Conservation (phyloP, 2,797 vertebrate species). For the Acanthiza pusilla region DNA sequence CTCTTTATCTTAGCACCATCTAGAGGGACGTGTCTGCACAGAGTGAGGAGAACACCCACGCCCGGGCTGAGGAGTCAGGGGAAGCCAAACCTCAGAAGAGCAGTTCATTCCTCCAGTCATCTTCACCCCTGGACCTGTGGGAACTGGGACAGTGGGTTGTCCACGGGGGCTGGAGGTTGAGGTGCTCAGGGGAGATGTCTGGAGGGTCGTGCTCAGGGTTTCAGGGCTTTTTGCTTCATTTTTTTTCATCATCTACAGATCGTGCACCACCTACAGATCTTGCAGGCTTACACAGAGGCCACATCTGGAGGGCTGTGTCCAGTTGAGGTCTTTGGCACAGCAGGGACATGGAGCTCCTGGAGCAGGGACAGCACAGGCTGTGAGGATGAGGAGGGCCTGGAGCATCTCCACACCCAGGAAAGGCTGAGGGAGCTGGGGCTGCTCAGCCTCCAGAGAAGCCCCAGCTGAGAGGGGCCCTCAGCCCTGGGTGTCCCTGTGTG, state of each 20-base stretch:
- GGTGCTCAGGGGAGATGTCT: rapidly evolving
- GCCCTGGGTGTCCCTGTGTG: background rate
- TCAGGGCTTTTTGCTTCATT: rapidly evolving
- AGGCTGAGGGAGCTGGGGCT: background rate
- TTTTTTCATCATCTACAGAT: background rate
- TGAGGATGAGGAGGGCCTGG: background rate
- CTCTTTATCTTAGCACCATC: constrained; percentile 66
- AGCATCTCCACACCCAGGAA: rapidly evolving
- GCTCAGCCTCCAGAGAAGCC: background rate
- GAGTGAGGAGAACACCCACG: rapidly evolving
- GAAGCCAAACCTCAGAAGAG: background rate
- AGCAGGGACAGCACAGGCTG: background rate
- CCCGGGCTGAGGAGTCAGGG: rapidly evolving
- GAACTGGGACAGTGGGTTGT: background rate
- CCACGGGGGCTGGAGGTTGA: rapidly evolving
- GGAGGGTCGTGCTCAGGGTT: background rate
- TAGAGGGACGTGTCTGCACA: constrained; percentile 42
- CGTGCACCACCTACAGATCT: background rate
- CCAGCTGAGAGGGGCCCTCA: too few species aligned
- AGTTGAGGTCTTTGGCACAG: background rate
- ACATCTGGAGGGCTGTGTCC: background rate
- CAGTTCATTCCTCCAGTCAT: background rate
- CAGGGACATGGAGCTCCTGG: background rate
- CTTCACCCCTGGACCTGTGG: background rate
- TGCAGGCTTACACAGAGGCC: background rate